Conservation (phyloP, 1,140 invertebrate genomes). For the Arion vulgaris region DNA sequence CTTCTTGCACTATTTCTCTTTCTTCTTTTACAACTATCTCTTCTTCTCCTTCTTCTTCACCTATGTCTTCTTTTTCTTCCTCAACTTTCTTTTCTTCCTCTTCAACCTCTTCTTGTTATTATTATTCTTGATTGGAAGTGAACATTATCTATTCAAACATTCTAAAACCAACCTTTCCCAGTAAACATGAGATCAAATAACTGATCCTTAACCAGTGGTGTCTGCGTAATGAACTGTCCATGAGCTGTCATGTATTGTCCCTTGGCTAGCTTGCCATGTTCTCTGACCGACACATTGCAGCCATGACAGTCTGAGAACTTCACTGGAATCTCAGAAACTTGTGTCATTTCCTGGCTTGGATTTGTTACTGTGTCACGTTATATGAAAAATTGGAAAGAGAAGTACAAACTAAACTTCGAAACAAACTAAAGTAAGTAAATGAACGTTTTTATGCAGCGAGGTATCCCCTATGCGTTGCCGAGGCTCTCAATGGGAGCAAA, state of each 20-base stretch:
- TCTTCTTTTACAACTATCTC: no score
- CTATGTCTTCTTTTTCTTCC: not conserved
- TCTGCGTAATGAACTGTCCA: not conserved
- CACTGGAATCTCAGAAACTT: not conserved
- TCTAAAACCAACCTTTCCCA: slow-evolving; percentile 1
- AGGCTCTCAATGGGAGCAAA: no score
- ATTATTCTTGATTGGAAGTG: no score
- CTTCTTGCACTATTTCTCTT: not conserved
- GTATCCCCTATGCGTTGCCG: no score
- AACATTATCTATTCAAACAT: no score
- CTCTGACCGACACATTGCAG: not conserved
- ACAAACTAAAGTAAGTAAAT: no score
- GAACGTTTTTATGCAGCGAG: no score
- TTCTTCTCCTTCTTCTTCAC: not conserved
- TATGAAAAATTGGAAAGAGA: no score
- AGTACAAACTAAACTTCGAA: no score
- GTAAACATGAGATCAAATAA: not conserved
- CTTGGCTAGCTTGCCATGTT: not conserved
- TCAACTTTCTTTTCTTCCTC: not conserved
- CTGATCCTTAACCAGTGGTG: not conserved
- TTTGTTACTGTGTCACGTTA: not conserved
- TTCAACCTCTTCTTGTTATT: not conserved
- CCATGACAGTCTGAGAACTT: not conserved
- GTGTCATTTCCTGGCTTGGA: not conserved
- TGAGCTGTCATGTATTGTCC: not conserved